phyloP scores from a whole-genome alignment of 2,888 invertebrate species.

The Parthenolecanium corni region DNA sequence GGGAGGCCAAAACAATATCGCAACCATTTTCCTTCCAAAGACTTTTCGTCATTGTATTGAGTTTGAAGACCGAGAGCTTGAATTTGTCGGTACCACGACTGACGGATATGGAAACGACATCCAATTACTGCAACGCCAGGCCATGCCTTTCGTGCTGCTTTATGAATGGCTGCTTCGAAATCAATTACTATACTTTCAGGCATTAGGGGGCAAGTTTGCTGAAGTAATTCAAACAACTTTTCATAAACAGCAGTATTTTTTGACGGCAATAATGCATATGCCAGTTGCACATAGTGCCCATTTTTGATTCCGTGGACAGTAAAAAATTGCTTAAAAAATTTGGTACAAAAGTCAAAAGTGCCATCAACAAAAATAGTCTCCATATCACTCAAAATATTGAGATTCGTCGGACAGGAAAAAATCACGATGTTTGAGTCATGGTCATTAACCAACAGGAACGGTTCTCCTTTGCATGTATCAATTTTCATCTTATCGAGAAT shows the following conservation, averaged over 20 bases:
- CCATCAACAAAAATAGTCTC: constrained; percentile 3
- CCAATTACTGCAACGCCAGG: neutral
- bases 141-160: neutral
- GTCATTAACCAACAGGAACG: constrained; percentile 1
- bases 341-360: neutral
- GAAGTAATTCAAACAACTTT: constrained; percentile 1
- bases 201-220: neutral
- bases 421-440: neutral
- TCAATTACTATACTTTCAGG: constrained; percentile 1
- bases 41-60: neutral
- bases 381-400: neutral
- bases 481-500: neutral
- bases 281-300: constrained; percentile 2
- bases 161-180: constrained; percentile 4
- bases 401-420: neutral
- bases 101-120: constrained; percentile 20
- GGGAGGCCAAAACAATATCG: neutral
- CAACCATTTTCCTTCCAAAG: neutral
- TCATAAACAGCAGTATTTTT: constrained; percentile 1
- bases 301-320: neutral
- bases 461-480: constrained; percentile 1
- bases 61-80: constrained; percentile 14
- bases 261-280: neutral
- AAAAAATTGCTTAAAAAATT: neutral
- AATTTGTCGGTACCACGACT: constrained; percentile 24